A percentile compares a stretch with the other conserved stretches of the same genome.
Evolutionary conservation across 1,140 invertebrate species (phyloP).

Genomic region (Ectropis grisescens): DNA sequence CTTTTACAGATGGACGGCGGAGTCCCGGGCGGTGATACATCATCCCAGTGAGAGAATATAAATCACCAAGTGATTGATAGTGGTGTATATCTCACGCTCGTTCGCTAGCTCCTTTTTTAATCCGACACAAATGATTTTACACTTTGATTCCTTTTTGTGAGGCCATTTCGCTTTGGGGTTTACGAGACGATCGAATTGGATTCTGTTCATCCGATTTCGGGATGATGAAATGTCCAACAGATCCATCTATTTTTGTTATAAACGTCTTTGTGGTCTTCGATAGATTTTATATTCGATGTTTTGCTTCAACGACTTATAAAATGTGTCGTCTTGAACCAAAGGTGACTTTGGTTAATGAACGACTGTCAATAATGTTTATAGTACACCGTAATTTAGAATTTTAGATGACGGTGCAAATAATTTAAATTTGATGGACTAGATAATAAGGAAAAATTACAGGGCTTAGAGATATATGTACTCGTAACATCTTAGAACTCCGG

Average conservation of each 20-base stretch:
- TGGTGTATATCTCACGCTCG: slow-evolving; percentile 54
- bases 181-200: slow-evolving; percentile 22
- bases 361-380: no score
- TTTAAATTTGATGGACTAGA: no score
- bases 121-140: slow-evolving; percentile 63
- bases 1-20: slow-evolving; percentile 33
- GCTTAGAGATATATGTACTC: no score
- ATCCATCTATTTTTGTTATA: no score
- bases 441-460: no score
- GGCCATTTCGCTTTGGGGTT: slow-evolving; percentile 39
- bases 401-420: no score
- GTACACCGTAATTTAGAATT: no score
- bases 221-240: no score
- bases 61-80: slow-evolving; percentile 62
- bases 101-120: slow-evolving; percentile 61
- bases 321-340: no score
- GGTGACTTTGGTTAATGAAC: no score
- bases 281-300: slow-evolving; percentile 6
- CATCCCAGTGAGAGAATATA: slow-evolving; percentile 48
- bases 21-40: slow-evolving; percentile 45
- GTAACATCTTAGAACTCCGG: no score
- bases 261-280: background rate
- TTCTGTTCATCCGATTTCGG: slow-evolving; percentile 11
- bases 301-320: no score
- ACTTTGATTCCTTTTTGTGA: slow-evolving; percentile 52